phyloP scores from a whole-genome alignment of 1,140 invertebrate genomes.

The Euwallacea fornicatus region DNA sequence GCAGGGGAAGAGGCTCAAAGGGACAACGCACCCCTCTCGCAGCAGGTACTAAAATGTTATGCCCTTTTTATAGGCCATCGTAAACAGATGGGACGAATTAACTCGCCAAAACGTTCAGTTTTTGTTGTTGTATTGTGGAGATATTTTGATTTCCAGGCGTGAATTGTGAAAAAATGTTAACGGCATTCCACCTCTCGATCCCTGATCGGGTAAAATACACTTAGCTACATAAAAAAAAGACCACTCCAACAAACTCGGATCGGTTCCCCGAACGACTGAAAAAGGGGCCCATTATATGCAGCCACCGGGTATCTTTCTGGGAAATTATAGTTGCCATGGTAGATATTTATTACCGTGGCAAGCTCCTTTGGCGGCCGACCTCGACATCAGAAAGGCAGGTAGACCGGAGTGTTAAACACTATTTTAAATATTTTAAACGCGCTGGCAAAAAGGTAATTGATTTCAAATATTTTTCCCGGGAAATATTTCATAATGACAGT shows the following conservation, averaged over 20 bases:
- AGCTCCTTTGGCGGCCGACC: slow-evolving; percentile 24
- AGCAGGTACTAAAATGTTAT: slow-evolving; percentile 24
- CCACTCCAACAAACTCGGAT: background rate
- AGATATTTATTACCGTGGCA: slow-evolving; percentile 25
- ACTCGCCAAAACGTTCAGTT: background rate
- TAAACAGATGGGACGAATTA: slow-evolving; percentile 15
- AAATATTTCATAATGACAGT: slow-evolving; percentile 20
- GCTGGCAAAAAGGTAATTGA: slow-evolving; percentile 23
- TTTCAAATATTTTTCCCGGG: slow-evolving; percentile 18
- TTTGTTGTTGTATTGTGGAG: too few species aligned
- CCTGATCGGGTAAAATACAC: background rate
- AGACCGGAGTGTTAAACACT: slow-evolving; percentile 27
- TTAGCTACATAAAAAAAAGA: slow-evolving; percentile 1
- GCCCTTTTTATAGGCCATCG: slow-evolving; percentile 11
- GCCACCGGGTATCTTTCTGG: slow-evolving; percentile 29
- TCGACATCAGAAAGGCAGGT: slow-evolving; percentile 20
- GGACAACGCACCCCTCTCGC: slow-evolving; percentile 7
- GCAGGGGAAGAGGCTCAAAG: slow-evolving; percentile 5
- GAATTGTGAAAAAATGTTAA: too few species aligned
- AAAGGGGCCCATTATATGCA: slow-evolving; percentile 22
- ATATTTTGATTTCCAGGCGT: too few species aligned
- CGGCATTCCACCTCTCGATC: too few species aligned
- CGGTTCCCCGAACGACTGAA: slow-evolving; percentile 16
- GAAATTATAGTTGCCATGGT: slow-evolving; percentile 24
- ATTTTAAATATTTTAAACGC: slow-evolving; percentile 32